A percentile compares a stretch with the other conserved stretches of the same genome.
Evolutionary conservation across 2,888 invertebrate genomes (phyloP).

Genomic region (Acleris laterana): DNA sequence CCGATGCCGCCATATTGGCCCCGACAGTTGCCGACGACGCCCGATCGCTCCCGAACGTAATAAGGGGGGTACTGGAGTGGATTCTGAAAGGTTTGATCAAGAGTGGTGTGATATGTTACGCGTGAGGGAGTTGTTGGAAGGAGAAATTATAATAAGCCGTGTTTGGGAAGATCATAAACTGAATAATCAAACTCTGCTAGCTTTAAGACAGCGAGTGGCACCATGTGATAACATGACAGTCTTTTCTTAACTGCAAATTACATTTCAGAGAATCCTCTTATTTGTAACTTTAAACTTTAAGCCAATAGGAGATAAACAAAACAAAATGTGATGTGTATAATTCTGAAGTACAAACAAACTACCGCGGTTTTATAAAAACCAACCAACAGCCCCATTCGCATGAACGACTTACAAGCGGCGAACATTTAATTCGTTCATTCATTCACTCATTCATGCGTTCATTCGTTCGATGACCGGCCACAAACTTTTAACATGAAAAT

Average conservation of each 20-base stretch:
- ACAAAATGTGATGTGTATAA: too few species aligned
- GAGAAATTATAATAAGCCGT: constrained; percentile 1
- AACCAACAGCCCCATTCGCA: constrained; percentile 1
- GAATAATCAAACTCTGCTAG: too few species aligned
- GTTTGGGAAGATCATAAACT: background rate
- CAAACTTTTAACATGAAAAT: constrained; percentile 35
- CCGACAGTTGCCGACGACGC: constrained; percentile 45
- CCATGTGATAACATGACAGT: too few species aligned
- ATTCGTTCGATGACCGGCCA: constrained; percentile 29
- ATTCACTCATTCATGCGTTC: constrained; percentile 20
- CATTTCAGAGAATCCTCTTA: too few species aligned
- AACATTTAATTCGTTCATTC: constrained; percentile 18
- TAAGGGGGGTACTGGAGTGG: constrained; percentile 5
- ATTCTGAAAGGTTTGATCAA: constrained; percentile 17
- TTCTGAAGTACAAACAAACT: too few species aligned
- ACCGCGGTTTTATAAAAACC: too few species aligned
- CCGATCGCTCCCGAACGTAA: constrained; percentile 6
- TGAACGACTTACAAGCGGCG: constrained; percentile 19
- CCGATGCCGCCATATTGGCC: constrained; percentile 47
- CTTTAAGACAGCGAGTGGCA: too few species aligned
- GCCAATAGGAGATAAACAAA: too few species aligned
- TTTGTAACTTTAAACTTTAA: too few species aligned
- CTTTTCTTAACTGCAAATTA: too few species aligned
- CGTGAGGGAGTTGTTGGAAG: background rate
- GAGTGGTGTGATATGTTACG: background rate